Percentiles rank a stretch among this genome's conserved stretches.
Evolutionary conservation across 1,140 invertebrate genomes (phyloP).

Genomic region (Dendroctonus ponderosae): DNA sequence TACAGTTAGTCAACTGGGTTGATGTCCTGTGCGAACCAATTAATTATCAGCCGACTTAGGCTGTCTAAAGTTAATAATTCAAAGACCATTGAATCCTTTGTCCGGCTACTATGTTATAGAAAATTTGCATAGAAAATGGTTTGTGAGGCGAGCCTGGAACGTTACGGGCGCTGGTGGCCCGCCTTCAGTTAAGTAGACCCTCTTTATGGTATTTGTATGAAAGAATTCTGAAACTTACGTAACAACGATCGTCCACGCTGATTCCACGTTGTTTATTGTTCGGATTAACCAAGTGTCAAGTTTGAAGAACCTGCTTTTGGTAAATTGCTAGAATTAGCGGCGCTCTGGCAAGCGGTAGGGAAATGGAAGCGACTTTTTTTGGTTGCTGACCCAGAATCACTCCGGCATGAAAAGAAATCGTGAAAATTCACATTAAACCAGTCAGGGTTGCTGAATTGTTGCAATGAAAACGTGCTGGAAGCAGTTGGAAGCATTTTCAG

Average conservation of each 20-base stretch:
- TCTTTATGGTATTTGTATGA: conserved; percentile 31
- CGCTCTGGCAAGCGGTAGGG: neutral
- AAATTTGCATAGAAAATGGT: neutral
- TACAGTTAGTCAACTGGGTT: too few species aligned
- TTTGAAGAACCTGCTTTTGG: conserved; percentile 24
- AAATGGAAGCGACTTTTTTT: too few species aligned
- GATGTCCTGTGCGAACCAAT: neutral
- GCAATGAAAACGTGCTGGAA: too few species aligned
- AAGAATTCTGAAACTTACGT: conserved; percentile 36
- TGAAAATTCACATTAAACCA: too few species aligned
- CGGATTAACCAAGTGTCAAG: conserved; percentile 30
- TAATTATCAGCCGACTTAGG: neutral
- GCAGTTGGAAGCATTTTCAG: too few species aligned
- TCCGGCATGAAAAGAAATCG: too few species aligned
- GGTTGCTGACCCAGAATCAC: too few species aligned
- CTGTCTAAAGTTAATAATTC: neutral
- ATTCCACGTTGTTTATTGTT: conserved; percentile 33
- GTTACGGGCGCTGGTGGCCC: neutral
- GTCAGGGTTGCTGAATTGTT: too few species aligned
- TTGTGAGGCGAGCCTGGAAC: neutral
- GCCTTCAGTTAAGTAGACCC: conserved; percentile 22
- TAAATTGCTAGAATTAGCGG: conserved; percentile 22
- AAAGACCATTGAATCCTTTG: too few species aligned
- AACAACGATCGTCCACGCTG: conserved; percentile 21
- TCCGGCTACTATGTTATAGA: too few species aligned